A percentile compares a stretch with the other conserved stretches of the same genome.
phyloP scores from a whole-genome alignment of 1,140 invertebrate species.

The Protaetia brevitarsis region DNA sequence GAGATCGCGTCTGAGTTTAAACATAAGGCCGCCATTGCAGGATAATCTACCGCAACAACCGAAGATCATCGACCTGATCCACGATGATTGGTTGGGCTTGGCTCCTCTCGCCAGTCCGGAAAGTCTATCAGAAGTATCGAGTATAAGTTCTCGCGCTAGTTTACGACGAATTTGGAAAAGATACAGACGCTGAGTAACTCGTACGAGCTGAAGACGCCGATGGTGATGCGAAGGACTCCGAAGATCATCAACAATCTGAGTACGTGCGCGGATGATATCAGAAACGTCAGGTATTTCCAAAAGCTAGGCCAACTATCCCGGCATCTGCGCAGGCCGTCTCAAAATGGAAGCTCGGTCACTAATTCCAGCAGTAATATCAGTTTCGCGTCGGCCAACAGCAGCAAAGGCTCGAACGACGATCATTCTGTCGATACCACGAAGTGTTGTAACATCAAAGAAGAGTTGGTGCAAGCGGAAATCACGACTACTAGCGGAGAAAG shows the following conservation, averaged over 20 bases:
- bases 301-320: conserved; percentile 49
- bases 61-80: conserved; percentile 51
- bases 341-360: conserved; percentile 24
- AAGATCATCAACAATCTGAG: conserved; percentile 64
- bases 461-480: background rate
- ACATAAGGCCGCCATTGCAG: conserved; percentile 38
- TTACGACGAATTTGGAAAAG: conserved; percentile 48
- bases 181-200: conserved; percentile 33
- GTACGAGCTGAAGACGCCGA: conserved; percentile 52
- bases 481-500: conserved; percentile 34
- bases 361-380: conserved; percentile 54
- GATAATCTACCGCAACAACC: conserved; percentile 31
- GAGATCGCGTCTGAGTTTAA: conserved; percentile 15
- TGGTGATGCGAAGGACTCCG: conserved; percentile 60
- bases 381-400: conserved; percentile 54
- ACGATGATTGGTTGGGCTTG: conserved; percentile 64
- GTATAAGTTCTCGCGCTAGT: conserved; percentile 57
- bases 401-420: conserved; percentile 12
- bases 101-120: conserved; percentile 84
- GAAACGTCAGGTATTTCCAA: conserved; percentile 58
- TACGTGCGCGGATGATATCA: conserved; percentile 63
- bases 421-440: conserved; percentile 15
- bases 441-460: conserved; percentile 1
- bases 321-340: conserved; percentile 24
- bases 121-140: conserved; percentile 77